Base-by-base conservation (phyloP, 2,113 vertebrate genomes). In the Podilymbus podiceps region DNA sequence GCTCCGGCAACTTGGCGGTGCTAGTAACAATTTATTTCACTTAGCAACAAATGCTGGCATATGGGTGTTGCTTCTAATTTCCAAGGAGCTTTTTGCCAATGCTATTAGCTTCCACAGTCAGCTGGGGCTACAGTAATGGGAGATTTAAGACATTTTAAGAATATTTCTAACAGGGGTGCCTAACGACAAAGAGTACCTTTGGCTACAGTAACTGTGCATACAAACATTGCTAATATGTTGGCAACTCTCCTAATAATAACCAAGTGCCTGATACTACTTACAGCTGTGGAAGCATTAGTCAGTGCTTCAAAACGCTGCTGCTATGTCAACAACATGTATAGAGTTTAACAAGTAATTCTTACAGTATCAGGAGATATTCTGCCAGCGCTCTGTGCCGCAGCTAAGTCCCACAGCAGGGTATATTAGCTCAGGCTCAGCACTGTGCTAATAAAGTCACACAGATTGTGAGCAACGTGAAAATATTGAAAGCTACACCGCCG, bases 1-100 rank as follows among this genome's bases (percentile, higher is more conserved):
- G 55, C 38, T 89, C 85, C 71, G 88, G 91, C 84, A 92, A 95
- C 71, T 80, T 77, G 74, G 87, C 19, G 2, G 38, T 56, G 81
- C 71, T 96, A 69, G 53, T 42, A 89, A 82, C 91, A 79, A 94
- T 95, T 94, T 89, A 92, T 94, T 89, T 92, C 87, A 95, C 86
- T 97, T 96, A 93, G 87, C 81, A 87, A 50, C 77, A 91, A 92
- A 97, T 1, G 38, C 27, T 88, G 91, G 89, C 93, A 75, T 71
- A 91, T 23, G 74, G 38, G 38, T 66, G 52, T 38, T 91, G 89
- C 81, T 88, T 88, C 72, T 66, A 63, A 91, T 91, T 95, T 95
- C 71, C 50, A 47, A 91, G 62, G 63, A 91, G 89, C 13, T 66
- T 92, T 96, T 44, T 91, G 71, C 63, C 87, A 95, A 71, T 7